Evolutionary conservation across 1,140 invertebrate species (phyloP), one percentile per base, ranked within the genome.

Genomic region (Oscheius sp.): DNA sequence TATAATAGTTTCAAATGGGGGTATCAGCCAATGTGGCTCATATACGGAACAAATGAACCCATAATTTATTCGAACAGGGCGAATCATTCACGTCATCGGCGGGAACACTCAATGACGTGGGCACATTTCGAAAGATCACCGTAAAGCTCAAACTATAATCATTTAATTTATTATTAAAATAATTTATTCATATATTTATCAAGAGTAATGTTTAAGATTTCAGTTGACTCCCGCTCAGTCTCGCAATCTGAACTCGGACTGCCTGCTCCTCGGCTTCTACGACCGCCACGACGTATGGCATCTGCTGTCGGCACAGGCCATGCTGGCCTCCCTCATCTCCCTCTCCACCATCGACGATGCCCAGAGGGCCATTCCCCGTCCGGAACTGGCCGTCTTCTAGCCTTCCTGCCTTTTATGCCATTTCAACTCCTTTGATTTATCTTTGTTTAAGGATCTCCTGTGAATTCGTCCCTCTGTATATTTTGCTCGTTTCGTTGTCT

Each of bases 221-320:
- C 75, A 79, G 72, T 18, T 36, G 15, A 79, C 90, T 0, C 91
- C 93, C 10, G 91, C 92, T 0, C 86, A 90, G 80, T 93, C 92
- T 0, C 88, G 92, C 34, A 86, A 88, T 29, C 88, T 88, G 77
- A 95, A 95, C 85, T 88, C 88, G 38, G 87, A 88, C 26, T 95
- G 93, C 82, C 85, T 89, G 3, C 79, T 93, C 3, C 86, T 93
- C 1, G 85, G 89, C 58, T 93, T 94, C 80, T 93, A 91, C 82
- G 93, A 95, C 85, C 88, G 87, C 34, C 93, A 95, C 85, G 93
- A 95, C 80, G 88, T 92, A 29, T 95, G 93, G 93, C 93, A 95
- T 85, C 90, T 93, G 78, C 85, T 93, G 0, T 94, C 92, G 23
- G 91, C 92, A 3, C 87, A 90, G 35, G 91, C 90, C 46, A 89